phyloP scores from a whole-genome alignment of 2,888 invertebrate genomes.

The Brachylomia viminalis region DNA sequence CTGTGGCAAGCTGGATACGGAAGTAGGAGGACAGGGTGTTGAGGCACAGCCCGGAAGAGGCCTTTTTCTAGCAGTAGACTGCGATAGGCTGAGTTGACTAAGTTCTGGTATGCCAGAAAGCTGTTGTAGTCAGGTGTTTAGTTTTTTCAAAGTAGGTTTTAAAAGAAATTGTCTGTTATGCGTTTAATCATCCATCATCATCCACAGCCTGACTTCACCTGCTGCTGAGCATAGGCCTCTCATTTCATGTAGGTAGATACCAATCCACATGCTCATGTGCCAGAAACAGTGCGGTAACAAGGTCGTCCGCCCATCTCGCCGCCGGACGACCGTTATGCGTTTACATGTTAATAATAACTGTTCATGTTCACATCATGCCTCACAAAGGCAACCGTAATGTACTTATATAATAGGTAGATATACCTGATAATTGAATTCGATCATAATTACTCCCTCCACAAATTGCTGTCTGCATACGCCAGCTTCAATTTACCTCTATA shows the following conservation, averaged over 20 bases:
- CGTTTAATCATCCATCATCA: neutral
- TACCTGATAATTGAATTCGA: constrained; percentile 45
- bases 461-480: constrained; percentile 21
- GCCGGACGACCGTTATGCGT: neutral
- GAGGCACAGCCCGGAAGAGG: neutral
- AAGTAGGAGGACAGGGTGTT: neutral
- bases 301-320: neutral
- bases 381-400: neutral
- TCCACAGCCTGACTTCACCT: neutral
- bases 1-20: neutral
- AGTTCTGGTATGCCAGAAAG: neutral
- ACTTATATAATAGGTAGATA: neutral
- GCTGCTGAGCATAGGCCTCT: neutral
- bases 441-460: constrained; percentile 36
- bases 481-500: constrained; percentile 45
- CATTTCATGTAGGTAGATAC: neutral
- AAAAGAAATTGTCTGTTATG: neutral
- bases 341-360: neutral
- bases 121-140: too few relatives aligned
- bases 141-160: neutral
- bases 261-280: neutral
- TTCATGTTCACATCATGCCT: constrained; percentile 9
- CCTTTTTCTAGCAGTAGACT: neutral
- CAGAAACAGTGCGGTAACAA: neutral
- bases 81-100: neutral